Evolutionary conservation across 2,888 invertebrate genomes (phyloP), one percentile per base, ranked within the genome.

Genomic region (Hypercompe scribonia): DNA sequence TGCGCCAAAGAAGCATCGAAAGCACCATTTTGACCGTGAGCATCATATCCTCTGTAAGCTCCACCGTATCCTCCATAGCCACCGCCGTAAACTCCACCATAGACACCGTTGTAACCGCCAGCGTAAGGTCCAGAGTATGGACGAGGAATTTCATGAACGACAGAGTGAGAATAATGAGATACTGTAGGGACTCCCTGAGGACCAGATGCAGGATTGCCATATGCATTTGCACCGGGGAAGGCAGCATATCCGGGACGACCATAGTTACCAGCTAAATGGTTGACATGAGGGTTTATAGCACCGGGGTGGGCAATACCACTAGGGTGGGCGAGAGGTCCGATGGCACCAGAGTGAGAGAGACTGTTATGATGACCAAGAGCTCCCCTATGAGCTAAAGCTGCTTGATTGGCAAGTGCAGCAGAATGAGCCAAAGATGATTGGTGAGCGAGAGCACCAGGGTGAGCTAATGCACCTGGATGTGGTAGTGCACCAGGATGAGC

Each of bases 111-210:
- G 42, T 74, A 66, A 31, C 68, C 79, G 50, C 83, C 83, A 70
- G 81, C 77, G 10, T 83, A 83, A 46, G 85, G 77, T 46, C 84
- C 84, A 66, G 77, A 39, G 36, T 85, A 85, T 7, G 82, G 71
- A 67, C 80, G 84, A 36, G 84, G 78, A 72, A 73, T 77, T 34
- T 85, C 72, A 75, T 85, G 85, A 13, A 85, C 81, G 46, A 85
- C 79, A 13, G 86, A 80, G 67, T 85, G 80, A 13, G 86, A 84
- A 71, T 81, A 85, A 58, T 84, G 83, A 18, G 86, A 84, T 3
- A 85, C 78, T 66, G 84, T 24, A 11, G 83, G 82, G 67, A 78
- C 78, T 67, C 80, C 84, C 28, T 76, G 80, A 68, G 78, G 67
- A 34, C 81, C 79, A 70, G 68, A 68, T 39, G 34, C 39, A 39